Base-by-base conservation (phyloP, 2,797 vertebrate species). In the Trichosurus vulpecula region DNA sequence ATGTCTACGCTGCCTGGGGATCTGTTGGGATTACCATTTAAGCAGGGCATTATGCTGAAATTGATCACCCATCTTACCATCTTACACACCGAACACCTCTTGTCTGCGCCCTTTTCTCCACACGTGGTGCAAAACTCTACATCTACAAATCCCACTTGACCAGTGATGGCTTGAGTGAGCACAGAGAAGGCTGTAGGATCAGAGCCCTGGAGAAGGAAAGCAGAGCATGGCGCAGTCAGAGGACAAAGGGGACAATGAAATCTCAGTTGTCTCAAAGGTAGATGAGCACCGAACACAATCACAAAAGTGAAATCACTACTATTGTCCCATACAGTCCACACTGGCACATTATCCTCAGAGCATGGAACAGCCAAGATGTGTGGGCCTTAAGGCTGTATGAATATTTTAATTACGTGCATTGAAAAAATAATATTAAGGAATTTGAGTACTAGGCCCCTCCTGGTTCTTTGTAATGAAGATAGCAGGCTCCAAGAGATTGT, bases 61-160 rank as follows among this genome's bases (percentile, higher is more conserved):
- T 90, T 87, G 31, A 61, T 90, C 52, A 41, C 90, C 94, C 13
- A 8, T 14, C 61, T 35, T 90, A 99, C 99, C 99, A 99, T 99
- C 99, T 99, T 99, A 98, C 99, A 99, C 27, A 99, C 98, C 11
- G 99, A 99, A 96, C 99, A 99, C 93, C 99, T 99, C 98, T 99
- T 99, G 97, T 99, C 99, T 0, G 99, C 99, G 95, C 99, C 99
- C 81, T 99, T 99, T 98, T 99, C 99, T 35, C 99, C 99, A 98
- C 99, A 99, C 13, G 99, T 98, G 1, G 99, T 99, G 94, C 99
- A 99, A 98, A 99, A 99, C 97, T 99, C 99, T 30, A 99, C 99
- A 95, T 99, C 99, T 99, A 99, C 99, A 98, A 99, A 99, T 56
- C 99, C 99, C 91, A 99, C 99, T 98, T 99, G 99, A 66, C 99